These are phyloP conservation scores for Umimayanthus kanabou DNA, from an alignment of 92 coral and sea anemone genomes.

Conservation along the genomic window DNA sequence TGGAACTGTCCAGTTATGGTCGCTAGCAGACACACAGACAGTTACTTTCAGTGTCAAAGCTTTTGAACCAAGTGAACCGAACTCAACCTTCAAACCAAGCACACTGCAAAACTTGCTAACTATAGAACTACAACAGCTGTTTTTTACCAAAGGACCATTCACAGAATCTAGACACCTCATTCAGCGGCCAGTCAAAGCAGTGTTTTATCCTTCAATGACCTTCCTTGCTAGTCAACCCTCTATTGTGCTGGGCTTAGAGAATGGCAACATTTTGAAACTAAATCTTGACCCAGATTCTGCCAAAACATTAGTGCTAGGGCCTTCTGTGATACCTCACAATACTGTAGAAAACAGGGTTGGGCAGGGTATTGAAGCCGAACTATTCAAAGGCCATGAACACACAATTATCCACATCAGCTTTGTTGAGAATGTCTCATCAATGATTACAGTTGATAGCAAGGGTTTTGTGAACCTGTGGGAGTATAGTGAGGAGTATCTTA, in stretches of 20 bases:
- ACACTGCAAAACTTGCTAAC: conserved; percentile 47
- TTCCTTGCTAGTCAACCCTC: conserved; percentile 73
- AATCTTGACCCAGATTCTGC: conserved; percentile 29
- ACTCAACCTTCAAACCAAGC: conserved; percentile 63
- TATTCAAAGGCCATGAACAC: conserved; percentile 75
- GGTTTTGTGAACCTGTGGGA: conserved; percentile 79
- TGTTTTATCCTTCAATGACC: conserved; percentile 67
- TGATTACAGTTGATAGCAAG: conserved; percentile 72
- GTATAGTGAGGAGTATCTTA: conserved; percentile 58
- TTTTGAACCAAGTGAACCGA: conserved; percentile 76
- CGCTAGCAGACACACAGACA: conserved; percentile 55
- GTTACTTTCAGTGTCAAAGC: conserved; percentile 63
- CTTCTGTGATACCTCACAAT: conserved; percentile 38
- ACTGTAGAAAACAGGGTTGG: conserved; percentile 58
- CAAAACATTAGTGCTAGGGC: conserved; percentile 12
- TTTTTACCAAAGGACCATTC: conserved; percentile 68
- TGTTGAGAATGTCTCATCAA: conserved; percentile 56
- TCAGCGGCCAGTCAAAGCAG: conserved; percentile 50
- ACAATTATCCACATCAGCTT: conserved; percentile 61
- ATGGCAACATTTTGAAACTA: conserved; percentile 72
- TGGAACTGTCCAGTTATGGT: conserved; percentile 77
- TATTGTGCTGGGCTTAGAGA: conserved; percentile 67
- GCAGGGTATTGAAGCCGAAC: conserved; percentile 66
- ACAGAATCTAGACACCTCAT: conserved; percentile 47
- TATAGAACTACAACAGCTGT: conserved; percentile 55